These are phyloP conservation scores for Rhinella marina DNA, from an alignment of 2,797 vertebrate species.

Conservation along the genomic window DNA sequence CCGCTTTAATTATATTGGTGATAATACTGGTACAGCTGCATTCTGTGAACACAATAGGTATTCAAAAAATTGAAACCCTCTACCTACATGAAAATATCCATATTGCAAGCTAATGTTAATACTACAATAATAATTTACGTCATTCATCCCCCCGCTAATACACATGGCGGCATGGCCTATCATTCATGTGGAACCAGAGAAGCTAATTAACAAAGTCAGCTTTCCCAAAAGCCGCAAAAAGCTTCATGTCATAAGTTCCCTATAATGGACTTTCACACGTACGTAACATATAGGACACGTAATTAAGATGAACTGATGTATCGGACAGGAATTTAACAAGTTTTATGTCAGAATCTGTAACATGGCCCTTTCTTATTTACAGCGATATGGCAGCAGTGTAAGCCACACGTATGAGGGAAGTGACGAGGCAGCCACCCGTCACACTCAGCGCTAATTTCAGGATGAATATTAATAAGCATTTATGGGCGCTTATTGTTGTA, in stretches of 20 bases:
- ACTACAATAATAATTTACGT: background rate
- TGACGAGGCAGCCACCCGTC: background rate
- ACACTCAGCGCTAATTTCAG: slow-evolving; percentile 26
- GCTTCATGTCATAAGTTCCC: background rate
- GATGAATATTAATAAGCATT: slow-evolving; percentile 60
- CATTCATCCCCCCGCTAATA: background rate
- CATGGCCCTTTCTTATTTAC: too few relatives aligned
- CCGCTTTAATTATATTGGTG: slow-evolving; percentile 4
- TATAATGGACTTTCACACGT: background rate
- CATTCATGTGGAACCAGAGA: background rate
- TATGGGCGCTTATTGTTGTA: slow-evolving; percentile 57
- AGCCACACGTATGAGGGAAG: too few relatives aligned
- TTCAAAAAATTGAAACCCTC: background rate
- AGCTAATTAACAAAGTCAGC: background rate
- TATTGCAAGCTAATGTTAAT: background rate
- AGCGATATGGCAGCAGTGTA: background rate
- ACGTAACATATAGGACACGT: background rate
- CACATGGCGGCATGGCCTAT: background rate
- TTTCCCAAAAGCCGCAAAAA: background rate
- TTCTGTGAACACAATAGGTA: background rate
- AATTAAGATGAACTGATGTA: background rate
- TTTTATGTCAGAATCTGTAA: background rate
- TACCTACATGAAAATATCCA: background rate
- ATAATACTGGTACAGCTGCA: background rate
- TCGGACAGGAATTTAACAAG: background rate